phyloP scores from a whole-genome alignment of 2,888 invertebrate species.

The Nomada hirtipes region DNA sequence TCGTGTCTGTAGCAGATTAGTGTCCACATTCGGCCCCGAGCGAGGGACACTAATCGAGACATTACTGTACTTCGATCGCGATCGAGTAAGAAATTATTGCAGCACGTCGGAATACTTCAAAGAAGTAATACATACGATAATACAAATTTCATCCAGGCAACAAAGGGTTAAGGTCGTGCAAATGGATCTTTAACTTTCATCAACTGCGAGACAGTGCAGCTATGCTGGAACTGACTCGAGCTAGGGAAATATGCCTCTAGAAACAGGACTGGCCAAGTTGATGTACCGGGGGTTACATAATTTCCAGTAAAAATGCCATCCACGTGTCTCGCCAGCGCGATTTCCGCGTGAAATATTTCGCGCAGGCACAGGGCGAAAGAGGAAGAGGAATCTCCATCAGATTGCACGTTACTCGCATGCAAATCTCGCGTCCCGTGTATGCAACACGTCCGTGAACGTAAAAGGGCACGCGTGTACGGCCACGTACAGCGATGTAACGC shows the following conservation, averaged over 20 bases:
- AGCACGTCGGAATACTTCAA: too few relatives aligned
- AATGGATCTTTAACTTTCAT: too few relatives aligned
- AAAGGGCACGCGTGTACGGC: not conserved
- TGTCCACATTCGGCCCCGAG: too few relatives aligned
- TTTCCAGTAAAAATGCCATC: slow-evolving; percentile 27
- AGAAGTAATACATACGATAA: too few relatives aligned
- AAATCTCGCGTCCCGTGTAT: slow-evolving; percentile 8
- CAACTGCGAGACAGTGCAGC: too few relatives aligned
- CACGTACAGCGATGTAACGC: slow-evolving; percentile 1
- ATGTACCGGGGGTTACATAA: slow-evolving; percentile 10
- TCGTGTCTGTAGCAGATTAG: too few relatives aligned
- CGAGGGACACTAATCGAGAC: too few relatives aligned
- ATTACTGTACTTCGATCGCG: too few relatives aligned
- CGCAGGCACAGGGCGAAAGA: not conserved
- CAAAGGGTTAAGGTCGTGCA: too few relatives aligned
- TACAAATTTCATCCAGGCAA: too few relatives aligned
- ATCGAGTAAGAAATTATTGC: too few relatives aligned
- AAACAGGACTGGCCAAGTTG: not conserved
- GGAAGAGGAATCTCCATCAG: slow-evolving; percentile 1
- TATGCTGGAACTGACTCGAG: too few relatives aligned
- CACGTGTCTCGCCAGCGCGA: slow-evolving; percentile 21
- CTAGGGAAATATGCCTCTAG: not conserved
- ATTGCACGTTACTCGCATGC: slow-evolving; percentile 29
- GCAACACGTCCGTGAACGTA: not conserved
- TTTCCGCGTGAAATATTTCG: slow-evolving; percentile 39